Percentiles rank a stretch among this genome's conserved stretches.
Conservation (phyloP, 37 sponge, comb jelly and placozoan genomes). For the Ephydatia muelleri region DNA sequence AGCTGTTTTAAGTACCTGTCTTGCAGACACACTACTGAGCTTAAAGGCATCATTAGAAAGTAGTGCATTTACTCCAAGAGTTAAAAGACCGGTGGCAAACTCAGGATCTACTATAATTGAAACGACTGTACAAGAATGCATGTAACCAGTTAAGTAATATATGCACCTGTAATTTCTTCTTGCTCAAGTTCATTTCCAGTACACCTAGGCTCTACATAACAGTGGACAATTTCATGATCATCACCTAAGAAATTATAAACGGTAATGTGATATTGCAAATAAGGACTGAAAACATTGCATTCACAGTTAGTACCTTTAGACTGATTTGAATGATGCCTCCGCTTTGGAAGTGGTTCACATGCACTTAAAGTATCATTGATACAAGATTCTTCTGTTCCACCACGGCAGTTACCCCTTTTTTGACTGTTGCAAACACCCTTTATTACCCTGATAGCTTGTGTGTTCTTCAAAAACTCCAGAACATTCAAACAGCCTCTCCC, state of each 20-base stretch:
- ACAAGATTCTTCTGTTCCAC: slow-evolving; percentile 1
- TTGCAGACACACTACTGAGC: neutral
- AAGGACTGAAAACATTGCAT: neutral
- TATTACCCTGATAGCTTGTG: slow-evolving; percentile 35
- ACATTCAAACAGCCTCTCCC: no score
- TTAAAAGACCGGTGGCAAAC: neutral
- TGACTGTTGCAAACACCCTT: slow-evolving; percentile 12
- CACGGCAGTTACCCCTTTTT: slow-evolving; percentile 29
- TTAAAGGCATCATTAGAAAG: neutral
- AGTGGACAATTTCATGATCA: neutral
- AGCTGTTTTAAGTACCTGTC: neutral
- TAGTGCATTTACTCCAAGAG: neutral
- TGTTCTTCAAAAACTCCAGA: slow-evolving; percentile 35
- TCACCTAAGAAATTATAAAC: neutral
- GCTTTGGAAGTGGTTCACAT: neutral
- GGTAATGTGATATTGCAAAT: neutral
- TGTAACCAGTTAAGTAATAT: neutral
- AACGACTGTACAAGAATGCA: neutral
- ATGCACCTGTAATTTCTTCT: neutral
- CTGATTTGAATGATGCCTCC: neutral
- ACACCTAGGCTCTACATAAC: neutral
- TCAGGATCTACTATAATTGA: neutral
- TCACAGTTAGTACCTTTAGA: neutral
- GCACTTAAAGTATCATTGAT: neutral
- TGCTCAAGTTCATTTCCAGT: neutral